Conservation (phyloP, 2,797 vertebrate species). For the Sebastes iracundus region DNA sequence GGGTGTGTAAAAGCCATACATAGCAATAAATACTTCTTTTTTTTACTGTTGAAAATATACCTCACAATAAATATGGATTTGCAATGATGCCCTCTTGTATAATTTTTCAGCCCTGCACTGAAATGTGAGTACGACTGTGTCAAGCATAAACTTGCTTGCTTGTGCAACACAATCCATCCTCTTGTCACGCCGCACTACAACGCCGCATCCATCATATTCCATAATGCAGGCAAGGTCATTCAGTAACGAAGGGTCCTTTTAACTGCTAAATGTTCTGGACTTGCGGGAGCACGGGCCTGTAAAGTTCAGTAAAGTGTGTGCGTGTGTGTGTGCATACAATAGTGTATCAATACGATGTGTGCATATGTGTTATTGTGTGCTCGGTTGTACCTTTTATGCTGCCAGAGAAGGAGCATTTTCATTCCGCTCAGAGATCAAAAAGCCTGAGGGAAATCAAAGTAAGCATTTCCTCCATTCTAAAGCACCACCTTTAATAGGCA, state of each 20-base stretch:
- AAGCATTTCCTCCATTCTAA: slow-evolving; percentile 75
- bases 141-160: slow-evolving; percentile 36
- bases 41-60: neutral
- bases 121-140: slow-evolving; percentile 49
- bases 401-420: slow-evolving; percentile 64
- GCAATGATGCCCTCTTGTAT: slow-evolving; percentile 6
- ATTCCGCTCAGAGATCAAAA: slow-evolving; percentile 75
- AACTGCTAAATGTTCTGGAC: slow-evolving; percentile 46
- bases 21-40: neutral
- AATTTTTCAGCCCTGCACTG: slow-evolving; percentile 28
- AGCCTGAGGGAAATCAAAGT: slow-evolving; percentile 81
- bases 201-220: slow-evolving; percentile 63
- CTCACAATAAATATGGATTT: slow-evolving; percentile 30
- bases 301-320: slow-evolving; percentile 9
- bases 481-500: slow-evolving; percentile 78
- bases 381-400: slow-evolving; percentile 56
- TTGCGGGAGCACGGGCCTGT: slow-evolving; percentile 27
- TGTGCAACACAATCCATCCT: slow-evolving; percentile 63
- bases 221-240: slow-evolving; percentile 64
- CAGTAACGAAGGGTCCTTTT: slow-evolving; percentile 65
- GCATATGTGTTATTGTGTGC: slow-evolving; percentile 31
- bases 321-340: neutral
- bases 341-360: slow-evolving; percentile 5
- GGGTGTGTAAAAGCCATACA: neutral
- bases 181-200: slow-evolving; percentile 56